Conservation (phyloP, 2,888 invertebrate genomes). For the Heliconius ethilla region DNA sequence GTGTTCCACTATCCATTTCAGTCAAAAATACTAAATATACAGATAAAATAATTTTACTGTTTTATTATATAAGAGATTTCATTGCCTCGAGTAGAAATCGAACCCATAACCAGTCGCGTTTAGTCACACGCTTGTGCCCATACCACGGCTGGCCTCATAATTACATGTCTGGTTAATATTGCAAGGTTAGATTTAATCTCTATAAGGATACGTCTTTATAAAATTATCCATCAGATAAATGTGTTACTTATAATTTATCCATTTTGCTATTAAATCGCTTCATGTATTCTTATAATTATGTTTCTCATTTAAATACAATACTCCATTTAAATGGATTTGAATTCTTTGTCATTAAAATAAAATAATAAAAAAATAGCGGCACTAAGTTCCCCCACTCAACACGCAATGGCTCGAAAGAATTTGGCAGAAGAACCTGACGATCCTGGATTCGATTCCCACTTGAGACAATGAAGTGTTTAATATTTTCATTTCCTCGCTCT, state of each 20-base stretch:
- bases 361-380: too few relatives aligned
- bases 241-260: background rate
- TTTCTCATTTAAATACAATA: constrained; percentile 13
- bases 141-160: background rate
- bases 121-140: too few relatives aligned
- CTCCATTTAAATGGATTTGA: background rate
- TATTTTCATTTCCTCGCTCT: too few relatives aligned
- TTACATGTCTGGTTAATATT: constrained; percentile 13
- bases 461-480: too few relatives aligned
- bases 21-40: too few relatives aligned
- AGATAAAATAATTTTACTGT: too few relatives aligned
- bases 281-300: background rate
- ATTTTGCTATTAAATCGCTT: background rate
- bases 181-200: constrained; percentile 11
- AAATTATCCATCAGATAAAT: background rate
- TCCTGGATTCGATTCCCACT: too few relatives aligned
- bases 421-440: background rate
- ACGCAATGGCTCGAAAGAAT: background rate
- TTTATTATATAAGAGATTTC: too few relatives aligned
- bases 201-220: background rate
- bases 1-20: too few relatives aligned
- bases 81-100: too few relatives aligned
- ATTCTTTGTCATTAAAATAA: background rate
- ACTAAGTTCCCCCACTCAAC: background rate
- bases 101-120: too few relatives aligned